Conservation (phyloP, 2,888 invertebrate genomes). For the Scotopteryx bipunctaria region DNA sequence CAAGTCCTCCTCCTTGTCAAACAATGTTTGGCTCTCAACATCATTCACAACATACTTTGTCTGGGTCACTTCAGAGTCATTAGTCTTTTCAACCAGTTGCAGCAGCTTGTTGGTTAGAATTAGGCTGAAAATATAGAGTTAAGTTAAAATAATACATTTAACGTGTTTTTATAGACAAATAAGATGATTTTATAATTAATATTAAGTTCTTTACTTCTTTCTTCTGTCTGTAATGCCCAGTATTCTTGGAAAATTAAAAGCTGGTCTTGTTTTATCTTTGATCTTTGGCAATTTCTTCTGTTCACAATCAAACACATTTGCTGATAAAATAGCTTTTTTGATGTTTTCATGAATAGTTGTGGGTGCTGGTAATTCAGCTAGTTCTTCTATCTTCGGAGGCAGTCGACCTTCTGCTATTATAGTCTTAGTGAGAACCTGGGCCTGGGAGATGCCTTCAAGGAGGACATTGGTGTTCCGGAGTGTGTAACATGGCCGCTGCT, state of each 20-base stretch:
- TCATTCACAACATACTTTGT: conserved; percentile 84
- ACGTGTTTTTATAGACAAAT: background rate
- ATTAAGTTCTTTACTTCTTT: conserved; percentile 82
- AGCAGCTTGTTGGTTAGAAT: conserved; percentile 86
- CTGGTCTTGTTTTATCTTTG: conserved; percentile 87
- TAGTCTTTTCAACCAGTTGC: conserved; percentile 86
- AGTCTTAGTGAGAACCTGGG: conserved; percentile 91
- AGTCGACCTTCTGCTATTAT: conserved; percentile 84
- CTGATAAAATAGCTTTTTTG: conserved; percentile 84
- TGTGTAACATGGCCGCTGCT: conserved; percentile 83
- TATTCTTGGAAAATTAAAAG: conserved; percentile 87
- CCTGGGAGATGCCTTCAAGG: conserved; percentile 89
- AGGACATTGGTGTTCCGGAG: conserved; percentile 85
- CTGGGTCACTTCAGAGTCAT: conserved; percentile 78
- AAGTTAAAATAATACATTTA: background rate
- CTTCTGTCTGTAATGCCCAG: conserved; percentile 89
- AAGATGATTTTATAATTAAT: background rate
- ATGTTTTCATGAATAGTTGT: conserved; percentile 83
- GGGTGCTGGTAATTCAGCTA: conserved; percentile 75
- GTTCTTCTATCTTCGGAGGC: conserved; percentile 83
- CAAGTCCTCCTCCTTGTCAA: conserved; percentile 84
- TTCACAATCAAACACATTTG: conserved; percentile 90
- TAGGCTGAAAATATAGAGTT: conserved; percentile 77
- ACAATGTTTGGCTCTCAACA: conserved; percentile 80
- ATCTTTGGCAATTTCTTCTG: conserved; percentile 90